Base-by-base conservation (phyloP, 2,888 invertebrate species). In the Tenthredo mesomela region DNA sequence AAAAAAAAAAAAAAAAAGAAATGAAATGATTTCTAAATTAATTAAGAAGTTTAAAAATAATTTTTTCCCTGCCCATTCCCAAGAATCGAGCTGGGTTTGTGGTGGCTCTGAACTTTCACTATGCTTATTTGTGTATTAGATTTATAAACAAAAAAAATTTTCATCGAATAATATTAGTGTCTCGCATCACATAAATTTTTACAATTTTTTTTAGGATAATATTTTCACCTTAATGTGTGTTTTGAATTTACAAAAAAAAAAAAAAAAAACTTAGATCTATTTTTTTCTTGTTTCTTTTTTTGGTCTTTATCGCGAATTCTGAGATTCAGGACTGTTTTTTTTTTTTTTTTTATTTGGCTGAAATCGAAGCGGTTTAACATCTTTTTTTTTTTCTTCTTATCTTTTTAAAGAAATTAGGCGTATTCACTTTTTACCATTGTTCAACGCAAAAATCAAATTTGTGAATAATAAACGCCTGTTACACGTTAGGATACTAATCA, bases 71-170 rank as follows among this genome's bases (percentile, higher is more conserved):
- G 29, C 78, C 78, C 84, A 84, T 85, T 85, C 71, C 82, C 18
- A 33, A 43, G 82, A 80, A 82, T 54, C 71, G 25, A 85, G 78
- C 70, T 65, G 12, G 65, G 40, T 70, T 50, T 85, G n/a, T n/a
- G n/a, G n/a, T 70, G 18, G 82, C 67, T 82, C 61, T 47, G 10
- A 82, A 82, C 2, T 47, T 47, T 18, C 10, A 73, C 21, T 73
- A 40, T 73, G 82, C 61, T 82, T 82, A 82, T 82, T 67, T 29
- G 61, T 80, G 80, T 50, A 47, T 82, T 70, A 67, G 37, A 29
- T 70, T 82, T 43, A 61, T 50, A 50, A 33, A 67, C 29, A 70
- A 82, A 15, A 33, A 67, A 65, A 70, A 33, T 1, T 67, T 67
- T 37, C 18, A 37, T 61, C 15, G 12, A 33, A 25, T 67, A 77